phyloP scores from a whole-genome alignment of 1,140 invertebrate genomes.

The silkworm (Bombyx mori) region ASM3026992v2 NC_085128.1:8604001-8604500 shows the following conservation, averaged over 20 bases:
- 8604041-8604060: constrained; percentile 59
- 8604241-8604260: too few species aligned
- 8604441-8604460: constrained; percentile 58
- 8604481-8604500: constrained; percentile 45
- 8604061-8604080: constrained; percentile 67
- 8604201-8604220: background rate
- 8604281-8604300: too few species aligned
- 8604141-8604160: background rate
- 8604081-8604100: constrained; percentile 63
- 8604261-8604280: too few species aligned
- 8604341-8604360: constrained; percentile 39
- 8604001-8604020: constrained; percentile 38
- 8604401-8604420: constrained; percentile 50
- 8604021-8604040: constrained; percentile 28
- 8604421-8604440: constrained; percentile 53
- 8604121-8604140: constrained; percentile 43
- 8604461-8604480: constrained; percentile 42
- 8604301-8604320: too few species aligned
- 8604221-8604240: background rate
- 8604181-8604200: background rate
- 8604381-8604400: constrained; percentile 29
- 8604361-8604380: constrained; percentile 29
- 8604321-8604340: constrained; percentile 10
- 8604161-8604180: background rate
- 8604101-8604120: constrained; percentile 57